Base-by-base conservation (phyloP, 2,797 vertebrate genomes). In the Harpagifer antarcticus region DNA sequence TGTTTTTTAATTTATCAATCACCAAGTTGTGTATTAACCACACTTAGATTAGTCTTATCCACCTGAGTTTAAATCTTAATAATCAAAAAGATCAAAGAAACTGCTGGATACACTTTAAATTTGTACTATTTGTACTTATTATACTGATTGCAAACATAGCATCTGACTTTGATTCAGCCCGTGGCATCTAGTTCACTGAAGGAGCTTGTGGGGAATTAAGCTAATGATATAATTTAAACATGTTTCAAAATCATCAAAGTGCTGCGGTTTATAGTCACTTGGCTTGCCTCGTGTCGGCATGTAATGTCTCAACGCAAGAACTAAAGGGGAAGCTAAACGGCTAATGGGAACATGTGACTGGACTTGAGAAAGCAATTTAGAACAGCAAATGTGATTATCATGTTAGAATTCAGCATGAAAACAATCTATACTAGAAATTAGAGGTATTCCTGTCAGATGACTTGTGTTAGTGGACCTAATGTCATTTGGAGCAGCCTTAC, bases 361-460 rank as follows among this genome's bases (percentile, higher is more conserved):
- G 81, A 93, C 86, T 89, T 92, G 77, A 94, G 85, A 93, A 89
- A 87, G 88, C 42, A 50, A 69, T 91, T 89, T 82, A 94, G 92
- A 93, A 95, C 93, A 94, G 92, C 83, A 94, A 92, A 95, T 94
- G 85, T 57, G 92, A 95, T 96, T 94, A 95, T 93, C 92, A 93
- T 94, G 94, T 94, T 94, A 94, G 91, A 93, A 94, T 95, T 95
- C 91, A 91, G 88, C 95, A 95, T 92, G 93, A 95, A 95, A 96
- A 96, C 94, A 95, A 95, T 95, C 93, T 95, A 95, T 82, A 92
- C 91, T 95, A 94, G 89, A 92, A 93, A 95, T 95, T 93, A 95
- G 82, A 91, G 56, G 86, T 86, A 92, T 93, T 95, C 88, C 91
- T 91, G 94, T 96, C 95, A 95, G 93, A 95, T 95, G 94, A 95